Evolutionary conservation across 1,140 invertebrate species (phyloP).

Genomic region (Galleria mellonella): DNA sequence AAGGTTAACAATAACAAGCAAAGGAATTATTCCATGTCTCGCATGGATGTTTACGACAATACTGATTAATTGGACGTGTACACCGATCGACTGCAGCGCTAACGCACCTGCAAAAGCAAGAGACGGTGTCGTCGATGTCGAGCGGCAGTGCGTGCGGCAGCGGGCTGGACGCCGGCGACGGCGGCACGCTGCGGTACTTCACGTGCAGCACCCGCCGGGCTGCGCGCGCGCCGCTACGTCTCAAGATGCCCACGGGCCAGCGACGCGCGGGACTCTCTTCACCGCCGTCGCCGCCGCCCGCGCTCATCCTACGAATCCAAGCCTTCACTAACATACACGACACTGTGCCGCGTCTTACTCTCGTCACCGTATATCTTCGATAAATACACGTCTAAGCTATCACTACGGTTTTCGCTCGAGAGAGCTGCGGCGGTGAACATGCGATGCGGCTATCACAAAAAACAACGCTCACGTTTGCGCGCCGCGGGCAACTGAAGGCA

Average conservation of each 20-base stretch:
- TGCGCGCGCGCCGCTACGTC: conserved; percentile 48
- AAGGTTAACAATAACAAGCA: too few relatives aligned
- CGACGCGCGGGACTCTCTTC: conserved; percentile 17
- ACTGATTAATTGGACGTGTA: too few relatives aligned
- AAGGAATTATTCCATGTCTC: too few relatives aligned
- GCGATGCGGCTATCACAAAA: conserved; percentile 13
- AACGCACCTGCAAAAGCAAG: conserved; percentile 83
- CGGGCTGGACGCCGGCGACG: conserved; percentile 22
- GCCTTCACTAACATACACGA: conserved; percentile 21
- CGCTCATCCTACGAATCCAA: conserved; percentile 29
- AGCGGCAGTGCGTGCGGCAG: conserved; percentile 70
- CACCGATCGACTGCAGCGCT: too few relatives aligned
- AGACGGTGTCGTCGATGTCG: conserved; percentile 82
- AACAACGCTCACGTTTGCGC: conserved; percentile 37
- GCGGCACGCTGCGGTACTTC: conserved; percentile 61
- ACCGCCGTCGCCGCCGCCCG: conserved; percentile 16
- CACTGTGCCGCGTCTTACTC: background rate
- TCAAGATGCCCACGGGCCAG: conserved; percentile 59
- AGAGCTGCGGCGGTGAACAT: conserved; percentile 3
- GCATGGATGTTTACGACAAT: too few relatives aligned
- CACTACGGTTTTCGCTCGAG: background rate
- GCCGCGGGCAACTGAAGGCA: conserved; percentile 32
- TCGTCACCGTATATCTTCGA: background rate
- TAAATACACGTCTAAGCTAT: background rate
- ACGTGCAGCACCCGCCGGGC: conserved; percentile 61